phyloP scores from a whole-genome alignment of 2,113 vertebrate species.

The Apaloderma vittatum region DNA sequence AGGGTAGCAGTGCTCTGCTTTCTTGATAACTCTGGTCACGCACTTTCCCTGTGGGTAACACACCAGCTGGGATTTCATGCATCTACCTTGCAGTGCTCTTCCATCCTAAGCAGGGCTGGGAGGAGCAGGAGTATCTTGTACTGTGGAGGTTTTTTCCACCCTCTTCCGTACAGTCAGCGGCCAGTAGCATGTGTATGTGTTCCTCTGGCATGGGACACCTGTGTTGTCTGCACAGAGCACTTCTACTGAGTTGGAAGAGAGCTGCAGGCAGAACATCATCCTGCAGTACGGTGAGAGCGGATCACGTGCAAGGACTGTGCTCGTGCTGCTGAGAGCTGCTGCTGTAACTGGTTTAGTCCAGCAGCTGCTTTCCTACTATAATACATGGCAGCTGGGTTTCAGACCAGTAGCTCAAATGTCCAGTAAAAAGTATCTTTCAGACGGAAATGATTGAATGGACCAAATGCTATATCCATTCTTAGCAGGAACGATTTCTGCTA shows the following conservation, averaged over 20 bases:
- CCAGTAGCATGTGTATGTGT: background rate
- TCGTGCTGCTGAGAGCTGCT: background rate
- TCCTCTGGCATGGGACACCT: background rate
- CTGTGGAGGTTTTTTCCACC: background rate
- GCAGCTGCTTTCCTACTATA: background rate
- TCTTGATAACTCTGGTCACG: background rate
- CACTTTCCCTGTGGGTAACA: background rate
- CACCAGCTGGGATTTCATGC: background rate
- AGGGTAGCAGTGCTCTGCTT: background rate
- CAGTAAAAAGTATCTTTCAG: background rate
- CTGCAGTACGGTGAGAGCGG: rapidly evolving
- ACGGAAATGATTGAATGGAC: background rate
- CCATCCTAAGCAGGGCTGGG: background rate
- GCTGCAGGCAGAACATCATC: background rate
- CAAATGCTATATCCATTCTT: background rate
- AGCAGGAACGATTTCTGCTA: background rate
- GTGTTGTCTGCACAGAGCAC: background rate
- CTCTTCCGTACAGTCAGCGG: background rate
- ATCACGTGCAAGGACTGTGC: background rate
- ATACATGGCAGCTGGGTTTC: background rate
- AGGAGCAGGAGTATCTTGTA: background rate
- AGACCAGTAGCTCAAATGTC: background rate
- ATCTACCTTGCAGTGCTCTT: background rate
- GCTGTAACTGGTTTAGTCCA: background rate
- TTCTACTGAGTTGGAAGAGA: background rate